Evolutionary conservation across 2,797 vertebrate genomes (phyloP).

Genomic region (Tapirus indicus): DNA sequence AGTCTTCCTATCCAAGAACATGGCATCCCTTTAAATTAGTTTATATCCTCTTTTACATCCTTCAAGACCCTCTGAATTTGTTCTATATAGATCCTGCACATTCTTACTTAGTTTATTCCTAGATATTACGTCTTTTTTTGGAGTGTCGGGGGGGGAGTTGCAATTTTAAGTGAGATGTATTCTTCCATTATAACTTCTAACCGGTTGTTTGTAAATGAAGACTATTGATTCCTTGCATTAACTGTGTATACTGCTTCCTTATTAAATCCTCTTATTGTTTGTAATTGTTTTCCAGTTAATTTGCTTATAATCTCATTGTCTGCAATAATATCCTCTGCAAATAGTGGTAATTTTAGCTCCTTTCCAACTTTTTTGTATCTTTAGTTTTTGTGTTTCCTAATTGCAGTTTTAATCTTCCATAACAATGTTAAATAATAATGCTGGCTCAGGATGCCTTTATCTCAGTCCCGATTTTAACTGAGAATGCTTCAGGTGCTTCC

Average conservation of each 20-base stretch:
- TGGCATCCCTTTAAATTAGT: not conserved
- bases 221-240: not conserved
- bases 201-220: not conserved
- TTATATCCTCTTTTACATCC: not conserved
- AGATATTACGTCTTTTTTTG: not conserved
- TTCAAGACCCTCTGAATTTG: not conserved
- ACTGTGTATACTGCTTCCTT: not conserved
- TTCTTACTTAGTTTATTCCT: not conserved
- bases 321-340: not conserved
- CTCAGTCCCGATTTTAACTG: not conserved
- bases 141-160: not conserved
- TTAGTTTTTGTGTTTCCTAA: not conserved
- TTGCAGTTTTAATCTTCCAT: not conserved
- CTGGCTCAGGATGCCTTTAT: not conserved
- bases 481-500: not conserved
- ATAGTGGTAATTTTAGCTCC: not conserved
- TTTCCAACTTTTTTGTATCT: not conserved
- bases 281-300: constrained; percentile 55
- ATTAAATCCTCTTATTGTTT: not conserved
- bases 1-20: not conserved
- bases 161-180: not conserved
- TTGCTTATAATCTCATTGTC: constrained; percentile 13
- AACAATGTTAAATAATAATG: not conserved
- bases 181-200: not conserved
- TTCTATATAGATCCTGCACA: not conserved